Evolutionary conservation across 1,140 invertebrate genomes (phyloP).

Genomic region (Ectropis grisescens): DNA sequence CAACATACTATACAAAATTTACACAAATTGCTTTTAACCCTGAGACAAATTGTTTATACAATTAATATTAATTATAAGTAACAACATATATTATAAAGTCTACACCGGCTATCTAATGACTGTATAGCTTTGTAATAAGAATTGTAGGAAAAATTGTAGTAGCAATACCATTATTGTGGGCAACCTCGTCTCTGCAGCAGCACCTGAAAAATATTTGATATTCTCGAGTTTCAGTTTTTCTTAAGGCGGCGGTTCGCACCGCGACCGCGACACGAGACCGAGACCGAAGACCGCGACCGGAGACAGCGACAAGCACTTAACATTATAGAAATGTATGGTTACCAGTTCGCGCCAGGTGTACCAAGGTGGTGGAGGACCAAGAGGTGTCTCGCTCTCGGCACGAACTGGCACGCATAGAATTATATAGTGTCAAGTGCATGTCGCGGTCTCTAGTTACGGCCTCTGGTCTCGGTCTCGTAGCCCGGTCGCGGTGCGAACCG

Average conservation of each 20-base stretch:
- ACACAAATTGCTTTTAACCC: conserved; percentile 16
- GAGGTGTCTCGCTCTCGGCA: no score
- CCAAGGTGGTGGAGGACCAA: not conserved
- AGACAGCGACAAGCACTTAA: no score
- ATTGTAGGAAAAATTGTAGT: conserved; percentile 39
- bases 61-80: not conserved
- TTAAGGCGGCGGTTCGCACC: no score
- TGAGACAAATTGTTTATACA: conserved; percentile 3
- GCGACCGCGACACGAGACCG: no score
- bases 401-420: no score
- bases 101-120: conserved; percentile 47
- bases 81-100: no score
- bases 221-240: not conserved
- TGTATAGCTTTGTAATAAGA: conserved; percentile 37
- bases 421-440: not conserved
- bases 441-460: no score
- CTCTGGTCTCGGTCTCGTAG: no score
- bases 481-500: no score
- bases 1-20: no score
- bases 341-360: not conserved
- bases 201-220: conserved; percentile 33
- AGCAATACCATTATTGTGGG: conserved; percentile 43
- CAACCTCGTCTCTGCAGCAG: conserved; percentile 37
- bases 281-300: no score
- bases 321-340: not conserved